These are phyloP conservation scores for Lasioglossum albipes DNA, from an alignment of 1,140 invertebrate species.

Conservation along the genomic window DNA sequence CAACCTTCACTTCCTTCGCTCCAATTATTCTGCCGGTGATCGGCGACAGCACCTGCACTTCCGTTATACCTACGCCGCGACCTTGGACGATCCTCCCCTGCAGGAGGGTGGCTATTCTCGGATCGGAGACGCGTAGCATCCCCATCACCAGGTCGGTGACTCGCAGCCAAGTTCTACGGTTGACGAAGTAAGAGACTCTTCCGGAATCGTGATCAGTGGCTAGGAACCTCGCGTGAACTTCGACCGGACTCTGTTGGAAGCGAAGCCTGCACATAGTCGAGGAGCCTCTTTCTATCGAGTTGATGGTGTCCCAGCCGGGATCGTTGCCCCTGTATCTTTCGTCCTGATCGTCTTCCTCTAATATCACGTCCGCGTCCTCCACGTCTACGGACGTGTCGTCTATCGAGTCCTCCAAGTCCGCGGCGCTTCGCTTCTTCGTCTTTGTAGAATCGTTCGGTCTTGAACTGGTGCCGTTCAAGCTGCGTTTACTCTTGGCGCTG, in stretches of 20 bases:
- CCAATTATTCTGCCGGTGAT: conserved; percentile 95
- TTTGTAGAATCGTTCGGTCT: conserved; percentile 44
- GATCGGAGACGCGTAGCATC: conserved; percentile 92
- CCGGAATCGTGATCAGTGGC: conserved; percentile 95
- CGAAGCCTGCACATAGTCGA: conserved; percentile 85
- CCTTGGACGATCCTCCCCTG: conserved; percentile 92
- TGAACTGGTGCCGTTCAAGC: conserved; percentile 67
- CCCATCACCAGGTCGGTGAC: conserved; percentile 95
- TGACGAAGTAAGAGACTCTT: conserved; percentile 93
- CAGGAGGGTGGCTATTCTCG: conserved; percentile 90
- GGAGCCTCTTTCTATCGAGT: conserved; percentile 74
- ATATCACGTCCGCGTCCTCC: conserved; percentile 57
- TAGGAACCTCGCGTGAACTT: conserved; percentile 94
- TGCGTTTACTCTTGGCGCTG: conserved; percentile 75
- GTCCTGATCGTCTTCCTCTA: conserved; percentile 68
- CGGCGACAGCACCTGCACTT: conserved; percentile 95
- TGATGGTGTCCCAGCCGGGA: conserved; percentile 80
- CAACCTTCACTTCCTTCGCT: conserved; percentile 93
- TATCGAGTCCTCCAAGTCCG: conserved; percentile 66
- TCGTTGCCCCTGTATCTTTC: conserved; percentile 74
- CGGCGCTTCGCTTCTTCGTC: conserved; percentile 60
- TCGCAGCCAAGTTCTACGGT: conserved; percentile 90
- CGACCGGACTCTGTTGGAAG: conserved; percentile 94
- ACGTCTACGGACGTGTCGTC: conserved; percentile 58
- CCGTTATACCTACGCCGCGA: conserved; percentile 91